Conservation (phyloP, 35 echinoderm and acorn worm species). For the Strongylocentrotus purpuratus region DNA sequence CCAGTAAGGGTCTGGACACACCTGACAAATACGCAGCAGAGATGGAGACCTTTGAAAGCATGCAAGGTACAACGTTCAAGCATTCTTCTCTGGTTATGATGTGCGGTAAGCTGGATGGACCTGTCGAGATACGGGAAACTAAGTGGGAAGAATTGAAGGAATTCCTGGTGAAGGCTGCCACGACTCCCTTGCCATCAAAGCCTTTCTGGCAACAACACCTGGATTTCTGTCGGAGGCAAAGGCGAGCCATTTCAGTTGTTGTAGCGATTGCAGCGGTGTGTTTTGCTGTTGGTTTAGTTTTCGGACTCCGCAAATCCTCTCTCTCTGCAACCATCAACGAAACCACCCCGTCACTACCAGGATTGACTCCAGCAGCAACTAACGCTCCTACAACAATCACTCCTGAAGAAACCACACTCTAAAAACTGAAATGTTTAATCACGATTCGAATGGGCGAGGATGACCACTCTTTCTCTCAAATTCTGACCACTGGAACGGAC, state of each 20-base stretch:
- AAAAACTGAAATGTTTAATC: neutral
- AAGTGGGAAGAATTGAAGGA: neutral
- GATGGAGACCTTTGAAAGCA: neutral
- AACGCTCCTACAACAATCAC: neutral
- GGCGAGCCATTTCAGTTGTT: too few relatives aligned
- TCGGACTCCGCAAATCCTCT: too few relatives aligned
- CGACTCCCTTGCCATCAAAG: too few relatives aligned
- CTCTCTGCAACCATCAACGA: neutral
- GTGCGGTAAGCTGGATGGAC: neutral
- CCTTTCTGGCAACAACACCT: too few relatives aligned
- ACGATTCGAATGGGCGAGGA: too few relatives aligned
- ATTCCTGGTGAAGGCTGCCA: neutral
- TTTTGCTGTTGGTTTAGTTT: too few relatives aligned
- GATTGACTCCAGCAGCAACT: neutral
- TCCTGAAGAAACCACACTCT: neutral
- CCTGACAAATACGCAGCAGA: neutral
- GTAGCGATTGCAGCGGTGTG: too few relatives aligned
- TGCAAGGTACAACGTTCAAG: neutral
- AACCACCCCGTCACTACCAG: neutral
- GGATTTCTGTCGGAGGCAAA: too few relatives aligned
- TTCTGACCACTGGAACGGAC: too few relatives aligned
- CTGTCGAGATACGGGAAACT: neutral
- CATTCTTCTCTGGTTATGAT: neutral
- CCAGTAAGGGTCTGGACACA: neutral
- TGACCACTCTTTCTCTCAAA: too few relatives aligned